These are phyloP conservation scores for Neoniphon sammara DNA, from an alignment of 2,797 vertebrate genomes.

Conservation along the genomic window DNA sequence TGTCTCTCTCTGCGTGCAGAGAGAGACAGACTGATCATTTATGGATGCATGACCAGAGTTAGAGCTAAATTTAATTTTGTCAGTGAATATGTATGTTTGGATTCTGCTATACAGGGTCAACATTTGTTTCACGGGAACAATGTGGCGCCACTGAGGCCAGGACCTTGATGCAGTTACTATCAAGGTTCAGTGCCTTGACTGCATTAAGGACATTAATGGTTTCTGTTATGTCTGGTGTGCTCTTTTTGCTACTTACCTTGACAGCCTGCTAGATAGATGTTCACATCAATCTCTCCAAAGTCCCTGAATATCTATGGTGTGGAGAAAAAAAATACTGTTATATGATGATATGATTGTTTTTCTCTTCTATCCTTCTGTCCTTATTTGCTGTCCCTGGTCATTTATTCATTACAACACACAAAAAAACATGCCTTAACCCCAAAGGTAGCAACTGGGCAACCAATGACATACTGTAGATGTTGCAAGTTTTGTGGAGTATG, in stretches of 20 bases:
- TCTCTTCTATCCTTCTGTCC: background rate
- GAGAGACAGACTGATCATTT: background rate
- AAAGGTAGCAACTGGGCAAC: no score
- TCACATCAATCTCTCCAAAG: conserved; percentile 88
- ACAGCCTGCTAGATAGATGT: conserved; percentile 87
- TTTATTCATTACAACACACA: no score
- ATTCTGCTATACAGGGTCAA: conserved; percentile 13
- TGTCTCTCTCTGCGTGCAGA: no score
- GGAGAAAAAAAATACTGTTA: conserved; percentile 1
- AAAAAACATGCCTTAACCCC: no score
- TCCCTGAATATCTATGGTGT: conserved; percentile 89
- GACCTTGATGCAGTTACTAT: conserved; percentile 51
- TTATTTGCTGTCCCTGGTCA: no score
- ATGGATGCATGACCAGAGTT: background rate
- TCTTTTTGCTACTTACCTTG: conserved; percentile 80
- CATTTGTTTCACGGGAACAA: conserved; percentile 9
- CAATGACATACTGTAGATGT: no score
- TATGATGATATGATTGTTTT: background rate
- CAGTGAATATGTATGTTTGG: conserved; percentile 40
- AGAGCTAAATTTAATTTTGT: conserved; percentile 20
- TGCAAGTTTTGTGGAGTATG: no score
- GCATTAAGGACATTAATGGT: conserved; percentile 38
- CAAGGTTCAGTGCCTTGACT: conserved; percentile 21
- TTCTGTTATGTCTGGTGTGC: conserved; percentile 46
- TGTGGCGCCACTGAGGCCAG: conserved; percentile 34